These are phyloP conservation scores for Girardinus metallicus DNA, from an alignment of 2,797 vertebrate species.

Conservation along the genomic window DNA sequence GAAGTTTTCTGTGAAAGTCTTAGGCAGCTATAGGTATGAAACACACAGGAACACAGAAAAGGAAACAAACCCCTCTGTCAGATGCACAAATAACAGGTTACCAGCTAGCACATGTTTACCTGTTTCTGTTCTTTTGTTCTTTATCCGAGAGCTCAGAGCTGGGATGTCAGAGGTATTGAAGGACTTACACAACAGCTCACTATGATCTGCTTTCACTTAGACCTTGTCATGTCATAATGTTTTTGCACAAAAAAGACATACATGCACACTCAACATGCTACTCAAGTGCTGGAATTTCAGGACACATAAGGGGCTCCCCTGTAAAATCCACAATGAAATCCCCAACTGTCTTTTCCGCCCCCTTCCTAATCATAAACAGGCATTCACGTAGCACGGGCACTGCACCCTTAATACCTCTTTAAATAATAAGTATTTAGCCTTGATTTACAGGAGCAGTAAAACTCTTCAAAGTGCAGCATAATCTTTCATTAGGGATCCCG, in stretches of 20 bases:
- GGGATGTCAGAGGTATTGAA: slow-evolving; percentile 71
- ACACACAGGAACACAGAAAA: slow-evolving; percentile 48
- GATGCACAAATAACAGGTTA: slow-evolving; percentile 58
- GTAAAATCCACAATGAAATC: slow-evolving; percentile 81
- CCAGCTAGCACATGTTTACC: slow-evolving; percentile 74
- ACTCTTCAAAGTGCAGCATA: slow-evolving; percentile 87
- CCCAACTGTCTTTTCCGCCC: slow-evolving; percentile 63
- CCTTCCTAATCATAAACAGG: slow-evolving; percentile 82
- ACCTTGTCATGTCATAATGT: slow-evolving; percentile 69
- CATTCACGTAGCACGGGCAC: slow-evolving; percentile 72
- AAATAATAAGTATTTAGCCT: slow-evolving; percentile 87
- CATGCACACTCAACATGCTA: slow-evolving; percentile 65
- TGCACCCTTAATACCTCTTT: slow-evolving; percentile 84
- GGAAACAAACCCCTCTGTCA: slow-evolving; percentile 40
- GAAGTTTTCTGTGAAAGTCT: slow-evolving; percentile 35
- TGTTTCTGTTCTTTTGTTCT: slow-evolving; percentile 70
- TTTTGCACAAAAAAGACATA: slow-evolving; percentile 63
- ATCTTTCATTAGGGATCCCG: slow-evolving; percentile 85
- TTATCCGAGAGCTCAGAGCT: slow-evolving; percentile 67
- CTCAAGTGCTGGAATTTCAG: slow-evolving; percentile 73
- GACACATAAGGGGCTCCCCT: slow-evolving; percentile 69
- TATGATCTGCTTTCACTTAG: slow-evolving; percentile 76
- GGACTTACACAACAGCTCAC: slow-evolving; percentile 68
- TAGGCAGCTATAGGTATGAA: slow-evolving; percentile 25
- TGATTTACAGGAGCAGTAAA: slow-evolving; percentile 87